Evolutionary conservation across 2,113 vertebrate genomes (phyloP), one percentile per base, ranked within the genome.

Genomic region (Pachycephala philippinensis): DNA sequence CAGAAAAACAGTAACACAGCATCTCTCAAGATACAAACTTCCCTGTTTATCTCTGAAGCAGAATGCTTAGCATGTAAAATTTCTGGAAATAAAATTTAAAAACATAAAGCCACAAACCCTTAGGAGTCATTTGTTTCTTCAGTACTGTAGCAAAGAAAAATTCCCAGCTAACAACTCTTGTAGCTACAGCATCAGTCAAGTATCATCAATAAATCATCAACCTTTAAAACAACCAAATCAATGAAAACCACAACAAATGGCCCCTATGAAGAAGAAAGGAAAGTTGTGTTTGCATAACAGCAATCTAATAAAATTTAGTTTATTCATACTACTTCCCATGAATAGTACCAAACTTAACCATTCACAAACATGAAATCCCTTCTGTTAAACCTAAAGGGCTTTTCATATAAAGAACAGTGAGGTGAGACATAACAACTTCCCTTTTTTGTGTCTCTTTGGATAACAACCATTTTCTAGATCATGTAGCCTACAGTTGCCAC

Each of bases 1-100:
- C 44, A 96, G 80, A 83, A 92, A 96, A 95, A 86, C 76, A 92
- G 3, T 65, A 89, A 70, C 54, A 80, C 5, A 71, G 47, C 40
- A 87, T 85, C 74, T 97, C 96, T 96, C 77, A 44, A 70, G 87
- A 93, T 66, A 92, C 2, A 2, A 84, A 84, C 53, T 52, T 64
- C 40, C 35, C 77, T 95, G 63, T 87, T 97, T 86, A 89, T 76
- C 68, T 97, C 80, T 35, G 30, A 96, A 96, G 78, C 15, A 70
- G 71, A 96, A 96, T 95, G 92, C 95, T 95, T 95, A 96, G 69
- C 96, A 96, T 4, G 10, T 78, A 97, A 72, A 93, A 96, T 95
- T 93, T 94, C 91, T 93, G 88, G 85, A 97, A 97, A 97, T 96
- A 97, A 97, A 97, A 97, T 91, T 97, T 95, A 85, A 95, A 97